Evolutionary conservation across 2,113 vertebrate species (phyloP).

Genomic region (Alligator mississippiensis): DNA sequence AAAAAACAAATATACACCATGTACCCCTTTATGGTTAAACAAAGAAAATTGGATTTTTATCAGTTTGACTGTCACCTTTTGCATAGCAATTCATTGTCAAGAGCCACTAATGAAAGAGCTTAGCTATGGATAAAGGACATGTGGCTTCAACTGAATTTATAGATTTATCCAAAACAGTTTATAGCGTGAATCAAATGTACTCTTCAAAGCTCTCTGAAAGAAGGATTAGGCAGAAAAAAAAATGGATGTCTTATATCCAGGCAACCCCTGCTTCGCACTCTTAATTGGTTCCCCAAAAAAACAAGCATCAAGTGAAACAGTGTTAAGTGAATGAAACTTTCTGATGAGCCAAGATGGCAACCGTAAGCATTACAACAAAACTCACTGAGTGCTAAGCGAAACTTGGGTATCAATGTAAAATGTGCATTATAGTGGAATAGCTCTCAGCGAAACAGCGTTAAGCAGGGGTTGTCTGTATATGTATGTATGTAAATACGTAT

Average conservation of each 20-base stretch:
- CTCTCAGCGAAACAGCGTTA: neutral
- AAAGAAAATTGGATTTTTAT: constrained; percentile 50
- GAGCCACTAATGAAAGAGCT: constrained; percentile 46
- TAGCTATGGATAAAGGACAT: constrained; percentile 12
- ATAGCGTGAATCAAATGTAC: constrained; percentile 20
- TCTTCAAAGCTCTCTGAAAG: constrained; percentile 33
- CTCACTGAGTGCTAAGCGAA: too few species aligned
- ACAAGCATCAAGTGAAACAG: too few species aligned
- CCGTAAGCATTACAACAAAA: too few species aligned
- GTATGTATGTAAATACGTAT: neutral
- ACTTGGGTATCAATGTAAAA: too few species aligned
- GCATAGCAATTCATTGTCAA: constrained; percentile 34
- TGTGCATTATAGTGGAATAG: too few species aligned
- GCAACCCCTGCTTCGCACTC: too few species aligned
- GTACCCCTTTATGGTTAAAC: constrained; percentile 35
- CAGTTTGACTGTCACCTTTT: constrained; percentile 10
- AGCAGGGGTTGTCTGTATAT: neutral
- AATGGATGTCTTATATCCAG: constrained; percentile 2
- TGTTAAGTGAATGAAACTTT: too few species aligned
- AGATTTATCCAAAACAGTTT: constrained; percentile 39
- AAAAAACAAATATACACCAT: neutral
- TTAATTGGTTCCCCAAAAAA: too few species aligned
- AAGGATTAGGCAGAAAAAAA: constrained; percentile 13
- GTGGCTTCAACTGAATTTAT: neutral
- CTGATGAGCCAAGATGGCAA: too few species aligned